Conservation (phyloP, 2,888 invertebrate genomes). For the Caenorhabditis afra region DNA sequence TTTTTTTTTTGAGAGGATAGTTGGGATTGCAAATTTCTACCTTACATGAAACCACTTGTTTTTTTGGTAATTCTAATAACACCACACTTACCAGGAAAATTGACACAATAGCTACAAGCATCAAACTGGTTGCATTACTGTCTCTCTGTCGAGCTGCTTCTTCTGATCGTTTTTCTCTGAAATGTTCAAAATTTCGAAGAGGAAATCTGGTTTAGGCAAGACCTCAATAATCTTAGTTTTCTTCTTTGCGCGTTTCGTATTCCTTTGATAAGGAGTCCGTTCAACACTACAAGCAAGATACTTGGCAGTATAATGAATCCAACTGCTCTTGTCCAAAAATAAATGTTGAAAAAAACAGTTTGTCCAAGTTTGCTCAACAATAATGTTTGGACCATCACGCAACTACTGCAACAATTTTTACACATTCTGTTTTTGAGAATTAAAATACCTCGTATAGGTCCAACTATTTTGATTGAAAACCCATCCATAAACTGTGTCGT, state of each 20-base stretch:
- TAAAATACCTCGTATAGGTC: slow-evolving; percentile 66
- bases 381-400: slow-evolving; percentile 69
- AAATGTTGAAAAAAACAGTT: slow-evolving; percentile 87
- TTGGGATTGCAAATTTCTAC: no score
- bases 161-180: slow-evolving; percentile 77
- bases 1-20: neutral
- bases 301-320: slow-evolving; percentile 95
- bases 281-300: slow-evolving; percentile 90
- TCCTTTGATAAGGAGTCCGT: slow-evolving; percentile 90
- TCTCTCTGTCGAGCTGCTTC: slow-evolving; percentile 79
- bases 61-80: no score
- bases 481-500: slow-evolving; percentile 84
- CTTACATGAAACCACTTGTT: no score
- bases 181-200: no score
- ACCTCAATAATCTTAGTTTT: slow-evolving; percentile 86
- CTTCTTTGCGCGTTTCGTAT: slow-evolving; percentile 90
- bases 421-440: neutral
- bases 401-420: slow-evolving; percentile 68
- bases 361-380: slow-evolving; percentile 73
- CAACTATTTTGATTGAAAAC: slow-evolving; percentile 82
- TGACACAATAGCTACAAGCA: slow-evolving; percentile 82
- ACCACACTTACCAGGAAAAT: slow-evolving; percentile 82
- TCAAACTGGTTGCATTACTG: slow-evolving; percentile 81
- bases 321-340: slow-evolving; percentile 88
- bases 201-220: neutral